Percentiles rank a stretch among this genome's conserved stretches.
Conservation (phyloP, 2,888 invertebrate genomes). For the Dromius quadrimaculatus region DNA sequence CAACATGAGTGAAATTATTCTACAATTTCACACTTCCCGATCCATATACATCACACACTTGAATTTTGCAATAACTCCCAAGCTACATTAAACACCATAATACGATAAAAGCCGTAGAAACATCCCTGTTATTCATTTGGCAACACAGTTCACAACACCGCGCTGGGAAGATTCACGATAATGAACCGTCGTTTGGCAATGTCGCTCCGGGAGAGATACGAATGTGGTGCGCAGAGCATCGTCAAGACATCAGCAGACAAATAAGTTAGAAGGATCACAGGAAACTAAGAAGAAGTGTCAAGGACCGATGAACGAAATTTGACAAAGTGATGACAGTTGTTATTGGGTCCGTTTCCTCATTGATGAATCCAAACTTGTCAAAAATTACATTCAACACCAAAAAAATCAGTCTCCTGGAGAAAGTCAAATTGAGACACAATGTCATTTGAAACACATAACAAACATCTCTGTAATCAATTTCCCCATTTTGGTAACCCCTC, state of each 20-base stretch:
- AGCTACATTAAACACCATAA: slow-evolving; percentile 29
- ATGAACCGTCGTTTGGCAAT: slow-evolving; percentile 32
- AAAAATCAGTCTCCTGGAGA: too few relatives aligned
- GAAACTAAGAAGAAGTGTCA: neutral
- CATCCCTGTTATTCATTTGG: slow-evolving; percentile 34
- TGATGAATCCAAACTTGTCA: slow-evolving; percentile 15
- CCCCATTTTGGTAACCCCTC: too few relatives aligned
- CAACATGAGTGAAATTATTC: too few relatives aligned
- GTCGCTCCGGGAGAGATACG: slow-evolving; percentile 12
- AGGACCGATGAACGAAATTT: neutral
- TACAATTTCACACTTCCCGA: too few relatives aligned
- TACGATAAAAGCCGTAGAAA: slow-evolving; percentile 34
- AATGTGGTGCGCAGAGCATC: slow-evolving; percentile 27
- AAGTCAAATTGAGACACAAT: too few relatives aligned
- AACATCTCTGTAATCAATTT: too few relatives aligned
- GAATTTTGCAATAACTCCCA: slow-evolving; percentile 15
- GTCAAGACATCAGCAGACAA: slow-evolving; percentile 48
- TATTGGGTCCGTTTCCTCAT: slow-evolving; percentile 9
- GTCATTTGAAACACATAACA: too few relatives aligned
- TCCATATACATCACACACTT: neutral
- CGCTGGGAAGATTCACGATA: slow-evolving; percentile 47
- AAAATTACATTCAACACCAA: too few relatives aligned
- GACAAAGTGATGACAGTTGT: slow-evolving; percentile 25
- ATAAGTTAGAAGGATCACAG: slow-evolving; percentile 47
- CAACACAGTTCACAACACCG: slow-evolving; percentile 29